Evolutionary conservation across 2,113 vertebrate genomes (phyloP).

Genomic region (Diglossa brunneiventris): DNA sequence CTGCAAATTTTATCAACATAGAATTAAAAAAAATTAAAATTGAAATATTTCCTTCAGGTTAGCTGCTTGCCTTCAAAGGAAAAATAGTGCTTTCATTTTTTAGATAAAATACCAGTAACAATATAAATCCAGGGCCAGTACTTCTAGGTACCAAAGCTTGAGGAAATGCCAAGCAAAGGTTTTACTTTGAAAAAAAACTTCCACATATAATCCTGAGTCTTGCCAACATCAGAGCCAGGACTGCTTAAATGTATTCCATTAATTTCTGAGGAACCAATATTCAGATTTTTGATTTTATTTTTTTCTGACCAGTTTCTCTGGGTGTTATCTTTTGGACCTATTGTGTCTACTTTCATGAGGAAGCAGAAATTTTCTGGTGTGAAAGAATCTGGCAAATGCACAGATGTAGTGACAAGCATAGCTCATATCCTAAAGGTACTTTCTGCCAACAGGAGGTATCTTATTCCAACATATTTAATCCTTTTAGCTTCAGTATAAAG

Average conservation of each 20-base stretch:
- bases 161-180: neutral
- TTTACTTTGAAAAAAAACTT: neutral
- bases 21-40: neutral
- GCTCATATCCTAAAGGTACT: neutral
- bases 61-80: neutral
- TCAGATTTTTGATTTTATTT: neutral
- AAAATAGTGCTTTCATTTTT: neutral
- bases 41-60: neutral
- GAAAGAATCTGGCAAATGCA: neutral
- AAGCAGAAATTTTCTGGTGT: neutral
- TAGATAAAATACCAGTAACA: neutral
- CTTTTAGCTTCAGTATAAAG: neutral
- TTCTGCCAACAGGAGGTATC: neutral
- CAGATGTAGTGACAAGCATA: neutral
- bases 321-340: neutral
- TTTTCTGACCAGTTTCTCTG: neutral
- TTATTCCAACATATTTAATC: neutral
- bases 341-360: neutral
- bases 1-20: neutral
- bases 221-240: neutral
- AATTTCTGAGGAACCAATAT: neutral
- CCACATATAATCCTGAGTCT: neutral
- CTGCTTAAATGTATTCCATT: neutral
- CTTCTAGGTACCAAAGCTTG: neutral
- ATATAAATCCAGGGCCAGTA: neutral